Evolutionary conservation across 2,113 vertebrate species (phyloP), one percentile per base, ranked within the genome.

Genomic region (Cacatua alba): DNA sequence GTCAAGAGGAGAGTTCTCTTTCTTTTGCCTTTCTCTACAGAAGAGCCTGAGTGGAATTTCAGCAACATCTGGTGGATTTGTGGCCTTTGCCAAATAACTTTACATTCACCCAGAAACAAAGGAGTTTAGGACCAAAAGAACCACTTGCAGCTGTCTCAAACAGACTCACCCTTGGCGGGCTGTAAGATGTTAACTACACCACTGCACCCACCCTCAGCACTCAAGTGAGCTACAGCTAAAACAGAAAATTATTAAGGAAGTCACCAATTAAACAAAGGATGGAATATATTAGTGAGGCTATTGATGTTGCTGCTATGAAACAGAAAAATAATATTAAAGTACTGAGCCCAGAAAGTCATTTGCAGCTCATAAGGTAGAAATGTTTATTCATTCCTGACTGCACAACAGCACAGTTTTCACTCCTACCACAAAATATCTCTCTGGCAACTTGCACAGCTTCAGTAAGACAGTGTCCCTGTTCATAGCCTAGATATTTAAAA

Each of bases 401-500:
- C 15, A 29, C 55, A 14, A 35, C 33, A 53, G 28, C 5, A 18
- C n/a, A 76, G 35, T 63, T 93, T 80, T 93, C 65, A 59, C 6
- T 86, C 6, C 1, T 80, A 79, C 20, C 19, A 85, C 85, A 90
- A 94, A 97, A 92, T 88, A 63, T 15, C 33, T 91, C 29, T 65
- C 88, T 39, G 29, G 46, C 52, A 95, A 91, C 60, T 92, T 71
- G 65, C 49, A 70, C 13, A 78, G 19, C 31, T 88, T 86, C 92
- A 62, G 41, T 33, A 7, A 62, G 68, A 39, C 35, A 39, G 5
- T 20, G 35, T 82, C 79, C 41, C 52, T 64, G 29, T 88, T 93
- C 74, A 77, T 13, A 89, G 75, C 74, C 89, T 81, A 83, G 33
- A 78, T 95, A 93, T 93, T 97, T 96, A 92, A 95, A 95, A 96